Evolutionary conservation across 2,797 vertebrate species (phyloP).

Genomic region (Anniella stebbinsi): DNA sequence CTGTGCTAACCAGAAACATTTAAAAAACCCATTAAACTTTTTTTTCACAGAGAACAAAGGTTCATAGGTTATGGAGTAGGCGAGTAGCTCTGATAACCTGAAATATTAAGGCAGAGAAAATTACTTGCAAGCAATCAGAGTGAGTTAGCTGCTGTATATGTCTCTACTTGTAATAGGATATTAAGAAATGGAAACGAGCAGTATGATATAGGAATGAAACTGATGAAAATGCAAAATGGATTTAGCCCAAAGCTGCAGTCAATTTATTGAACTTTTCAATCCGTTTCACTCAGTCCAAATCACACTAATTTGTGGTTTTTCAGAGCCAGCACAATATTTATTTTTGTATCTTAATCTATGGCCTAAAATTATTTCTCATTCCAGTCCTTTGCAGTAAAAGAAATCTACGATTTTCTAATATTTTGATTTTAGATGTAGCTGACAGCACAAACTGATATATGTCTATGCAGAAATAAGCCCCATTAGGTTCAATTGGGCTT

Average conservation of each 20-base stretch:
- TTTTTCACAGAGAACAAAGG: constrained; percentile 27
- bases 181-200: constrained; percentile 9
- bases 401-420: constrained; percentile 1
- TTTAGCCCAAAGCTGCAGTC: background rate
- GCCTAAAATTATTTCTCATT: background rate
- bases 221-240: background rate
- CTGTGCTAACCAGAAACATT: constrained; percentile 16
- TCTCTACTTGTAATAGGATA: constrained; percentile 10
- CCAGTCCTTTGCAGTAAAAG: background rate
- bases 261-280: background rate
- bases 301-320: background rate
- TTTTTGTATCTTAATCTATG: background rate
- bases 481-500: background rate
- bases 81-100: background rate
- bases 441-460: background rate
- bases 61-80: background rate
- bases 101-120: constrained; percentile 27
- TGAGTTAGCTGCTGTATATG: constrained; percentile 2
- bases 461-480: background rate
- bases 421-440: background rate
- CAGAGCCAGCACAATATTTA: background rate
- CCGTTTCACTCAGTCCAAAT: background rate
- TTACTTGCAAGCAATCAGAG: constrained; percentile 14
- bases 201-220: background rate
- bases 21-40: constrained; percentile 18